phyloP scores from a whole-genome alignment of 2,888 invertebrate species.

The Parapristionchus giblindavisi region DNA sequence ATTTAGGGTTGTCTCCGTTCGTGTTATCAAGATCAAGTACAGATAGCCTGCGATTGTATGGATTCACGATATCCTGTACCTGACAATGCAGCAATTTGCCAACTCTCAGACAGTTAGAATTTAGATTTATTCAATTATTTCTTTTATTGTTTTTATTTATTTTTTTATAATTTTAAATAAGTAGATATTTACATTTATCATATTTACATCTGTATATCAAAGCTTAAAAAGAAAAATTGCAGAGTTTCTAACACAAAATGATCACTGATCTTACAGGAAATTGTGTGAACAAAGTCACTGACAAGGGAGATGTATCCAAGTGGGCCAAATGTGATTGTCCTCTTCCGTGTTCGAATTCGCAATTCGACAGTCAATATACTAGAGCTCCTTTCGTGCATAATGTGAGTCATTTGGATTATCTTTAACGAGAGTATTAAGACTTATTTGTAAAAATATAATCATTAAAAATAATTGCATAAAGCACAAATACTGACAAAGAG shows the following conservation, averaged over 20 bases:
- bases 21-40: conserved; percentile 47
- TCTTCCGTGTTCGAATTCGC: conserved; percentile 41
- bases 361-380: conserved; percentile 30
- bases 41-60: conserved; percentile 43
- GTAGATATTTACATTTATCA: no score
- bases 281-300: conserved; percentile 42
- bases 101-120: conserved; percentile 40
- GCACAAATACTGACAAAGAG: not conserved
- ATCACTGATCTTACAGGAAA: not conserved
- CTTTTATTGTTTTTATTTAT: no score
- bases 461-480: no score
- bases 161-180: no score
- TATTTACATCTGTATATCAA: not conserved
- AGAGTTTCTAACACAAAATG: not conserved
- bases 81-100: conserved; percentile 33
- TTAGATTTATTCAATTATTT: no score
- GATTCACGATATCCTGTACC: conserved; percentile 44
- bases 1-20: conserved; percentile 13
- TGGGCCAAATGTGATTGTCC: conserved; percentile 46
- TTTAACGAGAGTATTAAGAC: not conserved
- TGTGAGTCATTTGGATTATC: conserved; percentile 8
- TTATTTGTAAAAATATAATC: not conserved
- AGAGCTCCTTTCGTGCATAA: not conserved
- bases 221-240: not conserved
- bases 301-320: conserved; percentile 40